phyloP scores from a whole-genome alignment of 2,797 vertebrate species.

The Urosaurus nigricauda region DNA sequence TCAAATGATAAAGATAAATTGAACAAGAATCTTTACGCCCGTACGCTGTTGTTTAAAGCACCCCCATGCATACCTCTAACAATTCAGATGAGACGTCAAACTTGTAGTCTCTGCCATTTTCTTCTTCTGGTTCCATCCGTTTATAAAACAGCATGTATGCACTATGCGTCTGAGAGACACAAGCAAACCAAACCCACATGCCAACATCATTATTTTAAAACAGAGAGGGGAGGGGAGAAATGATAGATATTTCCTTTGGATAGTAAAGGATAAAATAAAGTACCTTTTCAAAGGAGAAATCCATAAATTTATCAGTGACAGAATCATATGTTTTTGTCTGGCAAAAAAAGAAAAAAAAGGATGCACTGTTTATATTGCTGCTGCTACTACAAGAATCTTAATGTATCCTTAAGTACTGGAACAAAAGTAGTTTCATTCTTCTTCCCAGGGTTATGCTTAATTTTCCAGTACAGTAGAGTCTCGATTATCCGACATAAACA shows the following conservation, averaged over 20 bases:
- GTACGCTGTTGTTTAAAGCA: slow-evolving; percentile 58
- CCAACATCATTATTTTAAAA: slow-evolving; percentile 62
- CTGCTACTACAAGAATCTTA: background rate
- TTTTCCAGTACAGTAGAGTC: too few species aligned
- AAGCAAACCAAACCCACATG: slow-evolving; percentile 51
- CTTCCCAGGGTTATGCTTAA: background rate
- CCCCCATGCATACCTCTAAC: slow-evolving; percentile 82
- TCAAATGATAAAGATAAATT: background rate
- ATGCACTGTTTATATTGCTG: slow-evolving; percentile 23
- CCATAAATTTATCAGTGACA: slow-evolving; percentile 99
- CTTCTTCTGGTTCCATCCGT: slow-evolving; percentile 95
- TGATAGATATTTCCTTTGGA: slow-evolving; percentile 27
- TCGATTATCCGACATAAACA: too few species aligned
- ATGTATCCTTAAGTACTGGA: background rate
- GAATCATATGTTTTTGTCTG: slow-evolving; percentile 99
- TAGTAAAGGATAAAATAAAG: slow-evolving; percentile 49
- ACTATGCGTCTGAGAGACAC: slow-evolving; percentile 91
- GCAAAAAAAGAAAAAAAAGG: slow-evolving; percentile 52
- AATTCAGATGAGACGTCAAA: slow-evolving; percentile 96
- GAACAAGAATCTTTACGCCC: slow-evolving; percentile 24
- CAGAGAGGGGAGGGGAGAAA: slow-evolving; percentile 41
- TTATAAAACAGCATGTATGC: slow-evolving; percentile 99
- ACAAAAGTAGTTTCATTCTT: background rate
- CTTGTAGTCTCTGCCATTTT: slow-evolving; percentile 93
- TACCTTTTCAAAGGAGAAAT: slow-evolving; percentile 99